Conservation (phyloP, 2,888 invertebrate genomes). For the Helicoverpa assulta region DNA sequence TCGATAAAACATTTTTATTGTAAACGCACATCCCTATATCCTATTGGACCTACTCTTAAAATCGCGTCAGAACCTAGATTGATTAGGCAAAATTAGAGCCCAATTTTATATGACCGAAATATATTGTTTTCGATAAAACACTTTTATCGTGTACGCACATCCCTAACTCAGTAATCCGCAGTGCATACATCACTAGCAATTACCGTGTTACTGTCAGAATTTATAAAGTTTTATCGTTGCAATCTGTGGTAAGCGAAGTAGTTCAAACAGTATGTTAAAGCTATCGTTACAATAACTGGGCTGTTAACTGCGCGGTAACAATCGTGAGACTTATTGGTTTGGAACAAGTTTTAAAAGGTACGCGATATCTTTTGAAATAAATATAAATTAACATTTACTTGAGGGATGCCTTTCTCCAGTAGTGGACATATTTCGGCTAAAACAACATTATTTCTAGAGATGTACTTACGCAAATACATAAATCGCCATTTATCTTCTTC, state of each 20-base stretch:
- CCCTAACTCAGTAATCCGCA: not conserved
- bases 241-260: constrained; percentile 46
- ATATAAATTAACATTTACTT: not conserved
- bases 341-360: constrained; percentile 43
- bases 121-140: not conserved
- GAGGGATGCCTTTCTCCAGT: too few species aligned
- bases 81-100: too few species aligned
- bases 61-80: too few species aligned
- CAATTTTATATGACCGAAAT: too few species aligned
- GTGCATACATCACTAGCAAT: constrained; percentile 21
- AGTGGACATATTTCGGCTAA: too few species aligned
- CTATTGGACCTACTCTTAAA: too few species aligned
- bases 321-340: constrained; percentile 61
- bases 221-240: constrained; percentile 40
- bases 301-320: constrained; percentile 62
- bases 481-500: too few species aligned
- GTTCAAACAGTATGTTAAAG: constrained; percentile 53
- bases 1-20: too few species aligned
- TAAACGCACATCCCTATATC: too few species aligned
- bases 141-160: constrained; percentile 9
- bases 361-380: not conserved
- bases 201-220: constrained; percentile 44
- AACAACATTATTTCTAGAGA: too few species aligned
- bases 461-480: too few species aligned
- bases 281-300: constrained; percentile 50